Evolutionary conservation across 2,797 vertebrate species (phyloP).

Genomic region (Hippopotamyrus pictus): DNA sequence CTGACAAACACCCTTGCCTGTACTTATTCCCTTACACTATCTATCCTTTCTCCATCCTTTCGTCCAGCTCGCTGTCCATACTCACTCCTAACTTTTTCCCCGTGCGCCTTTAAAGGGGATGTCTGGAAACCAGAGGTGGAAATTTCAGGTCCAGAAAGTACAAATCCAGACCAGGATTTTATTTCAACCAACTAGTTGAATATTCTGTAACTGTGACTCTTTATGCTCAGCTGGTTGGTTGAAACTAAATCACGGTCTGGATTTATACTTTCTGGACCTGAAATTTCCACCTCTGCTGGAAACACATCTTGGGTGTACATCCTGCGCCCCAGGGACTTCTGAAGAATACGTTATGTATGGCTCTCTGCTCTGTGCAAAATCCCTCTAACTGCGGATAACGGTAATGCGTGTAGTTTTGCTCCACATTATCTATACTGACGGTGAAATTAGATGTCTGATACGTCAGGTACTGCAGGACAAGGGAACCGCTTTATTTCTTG

Average conservation of each 20-base stretch:
- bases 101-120: slow-evolving; percentile 20
- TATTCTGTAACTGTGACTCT: neutral
- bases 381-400: neutral
- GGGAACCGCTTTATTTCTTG: neutral
- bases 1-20: neutral
- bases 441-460: slow-evolving; percentile 11
- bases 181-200: neutral
- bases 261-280: neutral
- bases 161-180: neutral
- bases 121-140: too few relatives aligned
- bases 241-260: neutral
- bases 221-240: neutral
- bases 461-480: neutral
- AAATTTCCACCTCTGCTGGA: neutral
- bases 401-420: neutral
- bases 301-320: neutral
- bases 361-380: neutral
- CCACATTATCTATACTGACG: neutral
- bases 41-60: neutral
- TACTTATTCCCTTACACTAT: neutral
- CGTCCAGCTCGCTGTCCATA: neutral
- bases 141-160: neutral
- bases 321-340: neutral
- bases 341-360: neutral
- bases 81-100: neutral